Base-by-base conservation (phyloP, 2,113 vertebrate species). In the Coptodon rendalli region DNA sequence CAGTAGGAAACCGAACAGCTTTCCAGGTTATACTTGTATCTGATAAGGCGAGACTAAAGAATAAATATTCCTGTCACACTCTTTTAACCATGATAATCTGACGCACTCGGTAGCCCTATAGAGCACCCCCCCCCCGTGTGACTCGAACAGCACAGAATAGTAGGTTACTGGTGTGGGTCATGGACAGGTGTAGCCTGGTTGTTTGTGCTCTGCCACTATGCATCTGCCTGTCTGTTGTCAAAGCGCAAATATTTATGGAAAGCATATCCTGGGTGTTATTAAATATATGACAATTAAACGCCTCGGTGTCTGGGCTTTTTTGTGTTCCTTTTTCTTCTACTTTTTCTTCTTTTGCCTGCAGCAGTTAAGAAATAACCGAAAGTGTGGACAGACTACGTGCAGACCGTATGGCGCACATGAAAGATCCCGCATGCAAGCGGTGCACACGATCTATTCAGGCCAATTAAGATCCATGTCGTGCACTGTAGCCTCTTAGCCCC, bases 221-320 rank as follows among this genome's bases (percentile, higher is more conserved):
- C 89, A 88, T 92, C 87, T 86, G 63, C 54, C 24, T 80, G 90
- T 93, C 86, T 92, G 89, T 94, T 93, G 85, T 84, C 88, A 89
- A 86, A 90, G 36, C 87, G 92, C 90, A 95, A 88, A 94, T 91
- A 92, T 94, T 90, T 66, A 91, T 92, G 79, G 82, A 45, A 66
- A 87, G 73, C 88, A 45, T 50, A 73, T 80, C 83, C 82, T 86
- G 86, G 4, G 81, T 84, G 66, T 57, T 63, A 90, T 87, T 36
- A 85, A 14, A 88, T 29, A 80, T 82, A 78, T 40, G 31, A 36
- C 80, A 80, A 63, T 80, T 57, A 83, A 91, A 89, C 24, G 50
- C 45, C 50, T 71, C 3, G 4, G 24, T 85, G 80, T 50, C 14
- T 9, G 48, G 11, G 52, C 27, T 48, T 19, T 34, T 63, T 52